Conservation (phyloP, 2,113 vertebrate genomes). For the Ranitomeya variabilis region DNA sequence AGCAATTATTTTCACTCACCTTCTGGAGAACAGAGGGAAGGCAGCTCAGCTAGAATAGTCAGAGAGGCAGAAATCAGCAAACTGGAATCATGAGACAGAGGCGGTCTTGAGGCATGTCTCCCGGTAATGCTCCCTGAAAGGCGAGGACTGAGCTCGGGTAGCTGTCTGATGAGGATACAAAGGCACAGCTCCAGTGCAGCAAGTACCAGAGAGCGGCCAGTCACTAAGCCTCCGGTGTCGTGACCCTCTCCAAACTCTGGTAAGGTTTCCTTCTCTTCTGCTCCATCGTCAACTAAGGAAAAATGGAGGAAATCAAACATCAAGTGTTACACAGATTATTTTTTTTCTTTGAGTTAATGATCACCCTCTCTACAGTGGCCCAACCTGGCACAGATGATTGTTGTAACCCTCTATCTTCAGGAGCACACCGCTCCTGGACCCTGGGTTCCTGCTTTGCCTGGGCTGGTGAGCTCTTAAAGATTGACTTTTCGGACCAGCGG, state of each 20-base stretch:
- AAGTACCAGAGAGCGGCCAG: slow-evolving; percentile 90
- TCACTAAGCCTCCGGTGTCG: slow-evolving; percentile 90
- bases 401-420: no score
- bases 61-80: slow-evolving; percentile 80
- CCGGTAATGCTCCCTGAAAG: slow-evolving; percentile 76
- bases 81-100: slow-evolving; percentile 77
- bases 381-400: no score
- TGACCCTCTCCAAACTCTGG: slow-evolving; percentile 94
- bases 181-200: slow-evolving; percentile 88
- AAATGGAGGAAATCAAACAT: background rate
- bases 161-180: slow-evolving; percentile 87
- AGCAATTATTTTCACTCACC: slow-evolving; percentile 70
- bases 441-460: no score
- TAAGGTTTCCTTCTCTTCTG: slow-evolving; percentile 93
- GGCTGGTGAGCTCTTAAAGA: no score
- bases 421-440: no score
- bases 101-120: slow-evolving; percentile 71
- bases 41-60: slow-evolving; percentile 86
- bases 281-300: slow-evolving; percentile 88
- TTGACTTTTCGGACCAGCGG: no score
- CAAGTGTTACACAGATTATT: no score
- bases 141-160: slow-evolving; percentile 89
- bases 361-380: no score
- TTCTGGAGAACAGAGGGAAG: slow-evolving; percentile 91
- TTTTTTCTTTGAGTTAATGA: no score